Conservation (phyloP, 2,113 vertebrate genomes). For the Coptodon bakossiorum region DNA sequence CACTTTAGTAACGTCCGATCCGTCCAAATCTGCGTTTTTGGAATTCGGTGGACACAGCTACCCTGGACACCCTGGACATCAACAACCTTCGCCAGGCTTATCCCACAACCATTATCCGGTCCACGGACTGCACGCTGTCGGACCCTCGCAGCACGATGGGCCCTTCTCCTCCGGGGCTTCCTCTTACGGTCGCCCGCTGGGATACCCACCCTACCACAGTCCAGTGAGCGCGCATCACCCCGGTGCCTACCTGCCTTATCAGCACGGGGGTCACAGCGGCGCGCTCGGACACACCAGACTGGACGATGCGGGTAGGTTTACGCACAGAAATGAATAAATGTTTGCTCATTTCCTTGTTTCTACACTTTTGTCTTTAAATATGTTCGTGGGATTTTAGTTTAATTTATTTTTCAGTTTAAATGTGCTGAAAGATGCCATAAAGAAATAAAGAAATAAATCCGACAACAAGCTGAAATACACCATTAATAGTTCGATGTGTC, state of each 20-base stretch:
- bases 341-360: not conserved
- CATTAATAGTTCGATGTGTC: not conserved
- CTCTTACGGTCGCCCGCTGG: conserved; percentile 72
- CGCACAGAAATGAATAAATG: not conserved
- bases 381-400: not conserved
- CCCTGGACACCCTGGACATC: conserved; percentile 57
- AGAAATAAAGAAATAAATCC: not conserved
- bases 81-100: conserved; percentile 68
- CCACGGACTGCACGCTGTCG: conserved; percentile 69
- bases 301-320: conserved; percentile 68
- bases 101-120: conserved; percentile 72
- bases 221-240: conserved; percentile 64
- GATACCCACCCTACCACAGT: conserved; percentile 73
- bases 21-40: conserved; percentile 80
- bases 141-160: conserved; percentile 67
- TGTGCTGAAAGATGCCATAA: not conserved
- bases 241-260: conserved; percentile 76
- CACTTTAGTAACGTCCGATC: conserved; percentile 74
- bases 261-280: conserved; percentile 64
- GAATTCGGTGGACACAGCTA: conserved; percentile 77
- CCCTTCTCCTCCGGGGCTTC: conserved; percentile 62
- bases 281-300: conserved; percentile 67
- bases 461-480: not conserved
- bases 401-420: rapidly evolving
- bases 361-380: not conserved